phyloP scores from a whole-genome alignment of 2,888 invertebrate species.

The Drosophila mimica region DNA sequence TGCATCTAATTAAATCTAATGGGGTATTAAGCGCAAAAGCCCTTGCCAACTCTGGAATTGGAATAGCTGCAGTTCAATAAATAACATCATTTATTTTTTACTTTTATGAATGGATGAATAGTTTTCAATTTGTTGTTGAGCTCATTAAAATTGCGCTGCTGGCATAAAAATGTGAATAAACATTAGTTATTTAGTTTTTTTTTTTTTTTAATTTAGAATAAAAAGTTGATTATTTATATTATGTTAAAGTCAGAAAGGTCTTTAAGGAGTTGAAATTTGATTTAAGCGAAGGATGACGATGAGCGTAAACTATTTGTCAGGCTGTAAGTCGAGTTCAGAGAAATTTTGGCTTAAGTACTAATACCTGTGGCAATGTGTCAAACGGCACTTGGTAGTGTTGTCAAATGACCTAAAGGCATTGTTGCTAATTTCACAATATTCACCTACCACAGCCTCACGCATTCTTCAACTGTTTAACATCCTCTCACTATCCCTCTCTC shows the following conservation, averaged over 20 bases:
- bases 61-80: background rate
- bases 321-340: background rate
- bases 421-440: constrained; percentile 60
- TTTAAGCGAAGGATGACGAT: background rate
- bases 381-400: constrained; percentile 56
- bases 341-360: constrained; percentile 23
- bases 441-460: constrained; percentile 29
- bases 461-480: constrained; percentile 18
- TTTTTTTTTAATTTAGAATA: too few relatives aligned
- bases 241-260: background rate
- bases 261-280: background rate
- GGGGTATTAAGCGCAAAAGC: background rate
- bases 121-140: background rate
- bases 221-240: background rate
- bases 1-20: constrained; percentile 3
- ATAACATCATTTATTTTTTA: background rate
- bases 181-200: background rate
- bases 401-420: constrained; percentile 49
- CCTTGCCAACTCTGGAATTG: background rate
- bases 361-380: constrained; percentile 63
- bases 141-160: background rate
- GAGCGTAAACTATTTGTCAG: constrained; percentile 1
- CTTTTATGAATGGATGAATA: background rate
- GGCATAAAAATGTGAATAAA: background rate
- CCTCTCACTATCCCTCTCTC: background rate